Base-by-base conservation (phyloP, 2,797 vertebrate species). In the Phrynocephalus forsythii region DNA sequence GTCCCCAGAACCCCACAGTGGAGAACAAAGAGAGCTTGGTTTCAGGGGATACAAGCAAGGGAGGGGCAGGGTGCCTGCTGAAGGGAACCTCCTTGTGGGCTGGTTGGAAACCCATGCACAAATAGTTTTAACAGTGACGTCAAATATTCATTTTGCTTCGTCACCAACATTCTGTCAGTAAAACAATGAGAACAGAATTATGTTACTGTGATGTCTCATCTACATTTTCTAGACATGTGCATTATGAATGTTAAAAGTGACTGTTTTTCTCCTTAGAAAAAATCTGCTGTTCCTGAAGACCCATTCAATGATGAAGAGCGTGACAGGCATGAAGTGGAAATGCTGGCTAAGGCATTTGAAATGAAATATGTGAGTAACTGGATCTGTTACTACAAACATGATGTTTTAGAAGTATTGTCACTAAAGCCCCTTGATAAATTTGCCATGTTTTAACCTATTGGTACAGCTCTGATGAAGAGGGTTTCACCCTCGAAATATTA, bases 311-410 rank as follows among this genome's bases (percentile, higher is more conserved):
- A 99, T 82, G 98, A 99, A 3, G 98, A 98, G 79, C 95, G 89
- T 85, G 98, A 99, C 92, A 97, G 97, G 82, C 96, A 96, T 83
- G 98, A 99, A 94, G 97, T 99, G 1, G 98, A 99, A 95, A 97
- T 97, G 88, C 94, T 99, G 92, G 98, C 99, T 90, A 98, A 96
- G 96, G 99, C 98, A 91, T 99, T 99, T 92, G 99, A 99, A 95
- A 98, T 93, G 95, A 99, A 99, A 99, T 99, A 99, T 13, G 99
- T 99, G 95, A 97, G 98, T 98, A 87, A 85, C 69, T 15, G 52
- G 83, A 80, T 20, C 90, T 92, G 78, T 84, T 88, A 48, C 87
- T 22, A 33, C 13, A 48, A 44, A 76, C 20, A 10, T n/a, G 33
- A 73, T 20, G 6, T 38, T 38, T 73, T 24, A 24, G 69, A 81